Percentiles rank a stretch among this genome's conserved stretches.
These are phyloP conservation scores for Dolichallabes microphthalmus DNA, from an alignment of 2,113 vertebrate genomes.

Conservation along the genomic window DNA sequence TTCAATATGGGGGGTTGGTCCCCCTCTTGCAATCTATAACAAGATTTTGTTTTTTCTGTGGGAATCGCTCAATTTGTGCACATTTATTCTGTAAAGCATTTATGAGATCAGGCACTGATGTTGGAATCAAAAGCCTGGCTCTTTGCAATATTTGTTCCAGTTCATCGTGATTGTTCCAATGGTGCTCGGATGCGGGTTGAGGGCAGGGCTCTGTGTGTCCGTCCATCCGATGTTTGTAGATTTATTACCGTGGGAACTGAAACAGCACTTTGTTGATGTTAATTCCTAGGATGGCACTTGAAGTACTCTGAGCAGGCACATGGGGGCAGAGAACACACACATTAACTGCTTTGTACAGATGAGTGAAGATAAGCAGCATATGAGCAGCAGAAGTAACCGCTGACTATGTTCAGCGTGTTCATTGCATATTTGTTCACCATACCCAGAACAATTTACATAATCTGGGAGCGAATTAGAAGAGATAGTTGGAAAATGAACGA, in stretches of 20 bases:
- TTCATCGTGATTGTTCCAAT: too few relatives aligned
- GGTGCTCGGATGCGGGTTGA: too few relatives aligned
- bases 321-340: constrained; percentile 43
- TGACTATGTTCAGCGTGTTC: not conserved
- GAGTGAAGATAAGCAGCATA: not conserved
- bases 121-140: too few relatives aligned
- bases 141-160: too few relatives aligned
- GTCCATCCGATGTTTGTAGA: not conserved
- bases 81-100: too few relatives aligned
- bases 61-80: too few relatives aligned
- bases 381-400: not conserved
- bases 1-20: too few relatives aligned
- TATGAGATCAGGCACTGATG: too few relatives aligned
- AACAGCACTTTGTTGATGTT: too few relatives aligned
- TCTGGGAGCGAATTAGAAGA: not conserved
- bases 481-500: constrained; percentile 25
- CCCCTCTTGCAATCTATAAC: too few relatives aligned
- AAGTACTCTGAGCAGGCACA: constrained; percentile 34
- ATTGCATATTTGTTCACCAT: not conserved
- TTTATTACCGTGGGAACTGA: not conserved
- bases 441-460: not conserved
- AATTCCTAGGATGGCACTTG: not conserved
- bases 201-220: too few relatives aligned
- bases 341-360: not conserved
- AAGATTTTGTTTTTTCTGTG: too few relatives aligned